A percentile compares a stretch with the other conserved stretches of the same genome.
phyloP scores from a whole-genome alignment of 2,797 vertebrate species.

The Hippocampus kuda region DNA sequence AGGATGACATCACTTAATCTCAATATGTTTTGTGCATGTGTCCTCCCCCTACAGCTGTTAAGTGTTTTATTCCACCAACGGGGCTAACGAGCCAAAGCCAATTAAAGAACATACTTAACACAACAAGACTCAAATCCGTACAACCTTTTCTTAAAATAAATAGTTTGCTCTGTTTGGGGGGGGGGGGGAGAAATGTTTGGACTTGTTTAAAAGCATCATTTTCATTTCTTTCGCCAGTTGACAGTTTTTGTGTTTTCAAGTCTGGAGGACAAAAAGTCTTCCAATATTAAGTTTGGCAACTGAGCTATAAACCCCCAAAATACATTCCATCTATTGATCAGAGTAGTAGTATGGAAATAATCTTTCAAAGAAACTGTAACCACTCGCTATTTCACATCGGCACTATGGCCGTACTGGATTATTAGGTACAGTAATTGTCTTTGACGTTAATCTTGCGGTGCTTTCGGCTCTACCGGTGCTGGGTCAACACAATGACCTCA shows the following conservation, averaged over 20 bases:
- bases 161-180: background rate
- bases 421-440: constrained; percentile 8
- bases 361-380: background rate
- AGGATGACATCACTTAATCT: too few relatives aligned
- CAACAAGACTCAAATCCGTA: background rate
- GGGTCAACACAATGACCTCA: constrained; percentile 6
- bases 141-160: background rate
- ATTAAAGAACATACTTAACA: background rate
- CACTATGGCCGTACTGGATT: background rate
- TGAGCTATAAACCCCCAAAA: background rate
- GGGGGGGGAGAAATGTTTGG: background rate
- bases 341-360: background rate
- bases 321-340: background rate
- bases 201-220: background rate
- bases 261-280: background rate
- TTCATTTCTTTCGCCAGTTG: background rate
- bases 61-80: background rate
- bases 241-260: background rate
- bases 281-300: background rate
- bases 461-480: background rate
- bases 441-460: constrained; percentile 4
- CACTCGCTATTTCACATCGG: background rate
- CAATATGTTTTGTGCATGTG: background rate
- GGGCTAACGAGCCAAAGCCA: background rate
- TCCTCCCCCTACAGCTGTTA: background rate